Evolutionary conservation across 2,113 vertebrate species (phyloP), one percentile per base, ranked within the genome.

Genomic region (Piaya cayana): DNA sequence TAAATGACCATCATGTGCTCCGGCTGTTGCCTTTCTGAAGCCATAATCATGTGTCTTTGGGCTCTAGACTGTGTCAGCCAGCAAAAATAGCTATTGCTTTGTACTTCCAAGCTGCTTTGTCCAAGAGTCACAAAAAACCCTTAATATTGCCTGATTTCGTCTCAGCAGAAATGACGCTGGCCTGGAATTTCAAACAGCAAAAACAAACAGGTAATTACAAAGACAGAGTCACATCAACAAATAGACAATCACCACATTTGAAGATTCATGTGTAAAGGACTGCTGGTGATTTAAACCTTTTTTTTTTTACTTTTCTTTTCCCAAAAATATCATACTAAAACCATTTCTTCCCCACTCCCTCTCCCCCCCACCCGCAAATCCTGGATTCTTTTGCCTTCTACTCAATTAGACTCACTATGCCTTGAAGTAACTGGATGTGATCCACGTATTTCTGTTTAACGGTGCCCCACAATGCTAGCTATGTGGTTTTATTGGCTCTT

Each of bases 401-500:
- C 79, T 91, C 34, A 92, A 81, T 94, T 94, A 85, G 53, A 68
- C 27, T 84, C 43, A 22, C 78, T 64, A 11, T 90, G 30, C 49
- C 42, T 88, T 85, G 82, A 94, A 95, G 56, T 95, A 78, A 80
- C 71, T 81, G 39, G 29, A 49, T 81, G 81, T 77, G 63, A 85
- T 39, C 72, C 16, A 29, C 79, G 39, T 68, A 62, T 75, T 95
- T 91, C 69, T 68, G 72, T 95, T 95, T 91, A 93, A 95, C 63
- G 47, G 37, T 25, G 14, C 71, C 76, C 59, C 34, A 47, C 86
- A 71, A 93, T 75, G 74, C 34, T 76, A 90, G 55, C 71, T 94
- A 30, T 68, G 69, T 43, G 77, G 63, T 81, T 97, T 96, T 96
- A 96, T 92, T 86, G 72, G 94, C 34, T 65, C 55, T 65, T 89